Conservation (phyloP, 2,888 invertebrate genomes). For the Mystacides longicornis region DNA sequence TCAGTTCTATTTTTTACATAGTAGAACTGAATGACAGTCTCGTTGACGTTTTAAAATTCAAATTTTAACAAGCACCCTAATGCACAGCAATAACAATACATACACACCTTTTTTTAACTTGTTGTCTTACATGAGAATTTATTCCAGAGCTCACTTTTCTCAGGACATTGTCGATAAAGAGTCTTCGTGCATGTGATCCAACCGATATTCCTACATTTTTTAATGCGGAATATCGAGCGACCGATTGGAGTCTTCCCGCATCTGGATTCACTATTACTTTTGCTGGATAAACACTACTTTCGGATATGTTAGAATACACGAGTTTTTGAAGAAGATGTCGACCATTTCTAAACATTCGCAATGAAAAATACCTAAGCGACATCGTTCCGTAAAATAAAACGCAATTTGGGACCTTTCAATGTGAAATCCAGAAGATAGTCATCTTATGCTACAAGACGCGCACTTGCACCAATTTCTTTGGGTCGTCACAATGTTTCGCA, state of each 20-base stretch:
- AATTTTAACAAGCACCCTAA: too few relatives aligned
- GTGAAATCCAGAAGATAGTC: too few relatives aligned
- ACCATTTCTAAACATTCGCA: conserved; percentile 55
- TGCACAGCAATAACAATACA: too few relatives aligned
- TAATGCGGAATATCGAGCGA: conserved; percentile 29
- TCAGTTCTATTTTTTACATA: too few relatives aligned
- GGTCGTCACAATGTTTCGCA: too few relatives aligned
- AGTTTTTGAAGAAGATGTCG: conserved; percentile 38
- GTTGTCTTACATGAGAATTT: conserved; percentile 54
- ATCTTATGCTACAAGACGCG: too few relatives aligned
- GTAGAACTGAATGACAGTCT: too few relatives aligned
- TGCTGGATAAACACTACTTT: conserved; percentile 7
- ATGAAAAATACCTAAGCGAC: conserved; percentile 50
- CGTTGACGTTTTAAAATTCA: too few relatives aligned
- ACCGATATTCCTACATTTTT: conserved; percentile 45
- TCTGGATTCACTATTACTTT: conserved; percentile 9
- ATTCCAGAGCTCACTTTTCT: conserved; percentile 60
- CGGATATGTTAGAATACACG: conserved; percentile 35
- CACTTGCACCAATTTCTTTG: too few relatives aligned
- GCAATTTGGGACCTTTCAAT: too few relatives aligned
- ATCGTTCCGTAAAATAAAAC: conserved; percentile 33
- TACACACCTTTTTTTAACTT: conserved; percentile 55
- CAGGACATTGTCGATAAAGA: conserved; percentile 63
- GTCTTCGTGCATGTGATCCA: conserved; percentile 55
- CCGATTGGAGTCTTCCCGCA: conserved; percentile 7